phyloP scores from a whole-genome alignment of 2,888 invertebrate genomes.

The Dyspetes luteomarginatus region DNA sequence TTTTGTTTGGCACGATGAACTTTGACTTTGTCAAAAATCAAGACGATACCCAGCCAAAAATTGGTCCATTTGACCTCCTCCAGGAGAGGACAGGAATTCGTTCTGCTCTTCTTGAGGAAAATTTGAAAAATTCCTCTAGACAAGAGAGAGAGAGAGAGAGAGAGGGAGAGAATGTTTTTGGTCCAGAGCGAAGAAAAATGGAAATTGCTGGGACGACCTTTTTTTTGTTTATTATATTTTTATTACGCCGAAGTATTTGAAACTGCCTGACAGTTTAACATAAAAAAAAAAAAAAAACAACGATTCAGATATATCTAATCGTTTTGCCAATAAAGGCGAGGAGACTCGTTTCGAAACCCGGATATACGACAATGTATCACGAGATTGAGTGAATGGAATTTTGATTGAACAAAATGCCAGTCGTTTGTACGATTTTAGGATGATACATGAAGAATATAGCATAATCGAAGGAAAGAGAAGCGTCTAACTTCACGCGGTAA shows the following conservation, averaged over 20 bases:
- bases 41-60: background rate
- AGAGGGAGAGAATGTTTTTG: constrained; percentile 11
- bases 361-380: background rate
- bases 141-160: no score
- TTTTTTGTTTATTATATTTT: no score
- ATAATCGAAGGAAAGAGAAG: background rate
- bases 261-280: background rate
- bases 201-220: constrained; percentile 59
- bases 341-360: background rate
- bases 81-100: background rate
- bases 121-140: background rate
- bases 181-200: background rate
- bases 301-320: background rate
- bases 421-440: constrained; percentile 18
- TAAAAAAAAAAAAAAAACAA: background rate
- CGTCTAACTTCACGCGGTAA: background rate
- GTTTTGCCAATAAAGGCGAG: background rate
- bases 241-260: constrained; percentile 11
- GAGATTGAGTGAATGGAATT: no score
- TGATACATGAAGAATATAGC: constrained; percentile 2
- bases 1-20: constrained; percentile 49
- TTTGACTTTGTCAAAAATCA: background rate
- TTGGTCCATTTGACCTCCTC: background rate
- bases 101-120: background rate
- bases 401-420: background rate